These are phyloP conservation scores for Diadophis punctatus DNA, from an alignment of 2,113 vertebrate species.

Conservation along the genomic window DNA sequence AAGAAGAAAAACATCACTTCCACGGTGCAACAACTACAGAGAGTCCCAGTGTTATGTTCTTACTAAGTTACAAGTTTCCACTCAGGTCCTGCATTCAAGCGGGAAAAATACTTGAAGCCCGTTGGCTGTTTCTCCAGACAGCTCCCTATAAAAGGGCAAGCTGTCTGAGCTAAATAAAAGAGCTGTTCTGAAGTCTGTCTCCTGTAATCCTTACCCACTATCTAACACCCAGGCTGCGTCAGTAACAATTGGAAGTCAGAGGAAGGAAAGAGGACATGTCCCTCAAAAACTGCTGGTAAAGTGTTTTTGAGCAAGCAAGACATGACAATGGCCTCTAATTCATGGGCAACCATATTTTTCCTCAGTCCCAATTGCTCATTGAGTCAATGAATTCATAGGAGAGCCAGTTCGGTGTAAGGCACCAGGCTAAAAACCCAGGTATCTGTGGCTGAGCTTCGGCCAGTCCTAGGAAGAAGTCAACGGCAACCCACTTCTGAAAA, in stretches of 20 bases:
- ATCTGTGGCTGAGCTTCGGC: not conserved
- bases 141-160: no score
- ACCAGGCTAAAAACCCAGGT: not conserved
- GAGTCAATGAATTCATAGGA: not conserved
- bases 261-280: not conserved
- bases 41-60: no score
- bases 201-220: no score
- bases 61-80: no score
- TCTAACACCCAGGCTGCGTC: not conserved
- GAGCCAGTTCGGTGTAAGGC: not conserved
- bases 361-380: not conserved
- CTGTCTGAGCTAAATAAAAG: no score
- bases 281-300: not conserved
- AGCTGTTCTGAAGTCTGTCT: no score
- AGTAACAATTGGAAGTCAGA: not conserved
- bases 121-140: no score
- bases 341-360: not conserved
- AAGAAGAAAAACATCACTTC: not conserved
- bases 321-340: not conserved
- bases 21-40: not conserved
- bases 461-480: not conserved
- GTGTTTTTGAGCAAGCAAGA: not conserved
- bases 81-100: no score
- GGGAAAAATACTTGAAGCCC: no score
- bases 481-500: not conserved